Conservation (phyloP, 2,888 invertebrate species). For the Noctua janthe region DNA sequence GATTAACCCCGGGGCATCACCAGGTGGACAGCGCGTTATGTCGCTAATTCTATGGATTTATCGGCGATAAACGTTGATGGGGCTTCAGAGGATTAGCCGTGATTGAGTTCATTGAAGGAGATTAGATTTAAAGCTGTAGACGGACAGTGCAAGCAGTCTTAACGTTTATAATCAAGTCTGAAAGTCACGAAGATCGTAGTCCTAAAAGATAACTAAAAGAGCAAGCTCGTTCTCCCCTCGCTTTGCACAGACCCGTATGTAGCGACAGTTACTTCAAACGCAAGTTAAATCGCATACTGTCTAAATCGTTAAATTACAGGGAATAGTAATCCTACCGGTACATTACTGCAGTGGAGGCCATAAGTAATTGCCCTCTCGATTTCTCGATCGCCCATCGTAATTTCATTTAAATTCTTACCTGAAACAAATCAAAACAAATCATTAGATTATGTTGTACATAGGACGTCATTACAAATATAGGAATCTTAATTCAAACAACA, state of each 20-base stretch:
- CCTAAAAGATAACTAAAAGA: neutral
- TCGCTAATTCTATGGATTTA: conserved; percentile 65
- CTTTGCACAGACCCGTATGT: neutral
- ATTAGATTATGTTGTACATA: conserved; percentile 18
- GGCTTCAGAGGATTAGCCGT: conserved; percentile 41
- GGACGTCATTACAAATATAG: neutral
- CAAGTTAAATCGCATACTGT: neutral
- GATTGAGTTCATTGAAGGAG: conserved; percentile 45
- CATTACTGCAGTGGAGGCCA: neutral
- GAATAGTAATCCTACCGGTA: neutral
- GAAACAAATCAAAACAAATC: conserved; percentile 59
- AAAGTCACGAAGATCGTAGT: neutral
- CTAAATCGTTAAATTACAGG: neutral
- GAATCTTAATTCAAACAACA: neutral
- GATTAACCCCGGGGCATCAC: conserved; percentile 59
- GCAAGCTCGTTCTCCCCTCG: neutral
- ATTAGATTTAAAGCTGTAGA: conserved; percentile 18
- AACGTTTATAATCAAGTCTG: neutral
- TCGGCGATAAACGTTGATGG: conserved; percentile 57
- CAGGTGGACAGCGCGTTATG: conserved; percentile 63
- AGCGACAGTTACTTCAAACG: too few relatives aligned
- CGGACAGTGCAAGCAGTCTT: neutral
- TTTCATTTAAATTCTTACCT: conserved; percentile 54
- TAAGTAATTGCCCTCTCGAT: neutral
- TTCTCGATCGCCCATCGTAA: neutral